Percentiles rank a stretch among this genome's conserved stretches.
phyloP scores from a whole-genome alignment of 2,797 vertebrate genomes.

The Huso huso region DNA sequence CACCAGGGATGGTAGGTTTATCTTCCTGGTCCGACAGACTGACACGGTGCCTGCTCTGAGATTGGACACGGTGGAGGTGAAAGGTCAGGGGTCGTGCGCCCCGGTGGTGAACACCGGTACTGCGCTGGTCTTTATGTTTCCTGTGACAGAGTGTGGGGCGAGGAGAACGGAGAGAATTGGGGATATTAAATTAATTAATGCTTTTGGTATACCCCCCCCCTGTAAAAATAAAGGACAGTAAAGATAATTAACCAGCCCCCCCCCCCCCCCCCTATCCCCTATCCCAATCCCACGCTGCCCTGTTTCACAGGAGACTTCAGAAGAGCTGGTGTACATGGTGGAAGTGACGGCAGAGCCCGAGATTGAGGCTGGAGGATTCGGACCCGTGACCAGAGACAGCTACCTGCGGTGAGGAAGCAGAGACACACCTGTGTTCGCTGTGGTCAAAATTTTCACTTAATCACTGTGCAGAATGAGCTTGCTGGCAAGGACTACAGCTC shows the following conservation, averaged over 20 bases:
- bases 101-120: conserved; percentile 37
- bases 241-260: no score
- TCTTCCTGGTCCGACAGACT: conserved; percentile 43
- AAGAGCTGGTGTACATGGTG: conserved; percentile 39
- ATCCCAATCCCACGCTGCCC: no score
- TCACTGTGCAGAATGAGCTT: no score
- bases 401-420: conserved; percentile 31
- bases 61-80: conserved; percentile 36
- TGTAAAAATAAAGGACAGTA: no score
- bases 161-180: conserved; percentile 31
- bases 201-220: no score
- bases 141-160: conserved; percentile 43
- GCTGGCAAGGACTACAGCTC: no score
- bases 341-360: conserved; percentile 35
- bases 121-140: conserved; percentile 46
- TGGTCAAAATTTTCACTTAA: no score
- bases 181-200: no score
- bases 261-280: no score
- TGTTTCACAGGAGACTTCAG: conserved; percentile 28
- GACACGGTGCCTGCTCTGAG: conserved; percentile 27
- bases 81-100: conserved; percentile 38
- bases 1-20: conserved; percentile 52
- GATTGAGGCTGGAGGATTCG: not conserved
- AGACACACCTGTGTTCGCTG: no score
- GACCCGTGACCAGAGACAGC: conserved; percentile 8